Conservation (phyloP, 2,113 vertebrate genomes). For the Apteryx owenii region DNA sequence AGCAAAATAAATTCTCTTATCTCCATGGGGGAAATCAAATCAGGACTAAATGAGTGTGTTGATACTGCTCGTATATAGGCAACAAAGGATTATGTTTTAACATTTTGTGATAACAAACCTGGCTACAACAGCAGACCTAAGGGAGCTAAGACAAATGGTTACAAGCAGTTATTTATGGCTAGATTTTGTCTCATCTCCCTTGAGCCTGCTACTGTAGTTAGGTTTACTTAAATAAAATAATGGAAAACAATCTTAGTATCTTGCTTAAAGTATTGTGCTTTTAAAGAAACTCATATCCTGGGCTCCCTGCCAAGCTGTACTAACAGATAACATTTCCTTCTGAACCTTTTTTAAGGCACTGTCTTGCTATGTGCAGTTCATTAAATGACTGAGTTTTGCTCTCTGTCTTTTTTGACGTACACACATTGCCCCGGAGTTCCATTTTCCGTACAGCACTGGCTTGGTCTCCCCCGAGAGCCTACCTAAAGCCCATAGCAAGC, state of each 20-base stretch:
- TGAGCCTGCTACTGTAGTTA: rapidly evolving
- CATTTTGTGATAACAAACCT: neutral
- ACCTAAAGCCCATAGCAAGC: neutral
- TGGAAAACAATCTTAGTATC: neutral
- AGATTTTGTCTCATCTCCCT: neutral
- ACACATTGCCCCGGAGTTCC: neutral
- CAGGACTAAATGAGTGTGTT: neutral
- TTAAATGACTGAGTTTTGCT: neutral
- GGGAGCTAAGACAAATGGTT: neutral
- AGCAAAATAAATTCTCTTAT: neutral
- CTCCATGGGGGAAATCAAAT: neutral
- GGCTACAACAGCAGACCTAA: neutral
- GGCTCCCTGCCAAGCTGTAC: neutral
- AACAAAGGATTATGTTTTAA: neutral
- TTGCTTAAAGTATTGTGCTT: constrained; percentile 10
- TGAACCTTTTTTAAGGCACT: neutral
- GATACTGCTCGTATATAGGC: neutral
- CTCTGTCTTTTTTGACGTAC: neutral
- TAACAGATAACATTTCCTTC: neutral
- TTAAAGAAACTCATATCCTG: neutral
- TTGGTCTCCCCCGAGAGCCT: neutral
- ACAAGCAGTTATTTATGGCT: constrained; percentile 9
- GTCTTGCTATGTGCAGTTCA: neutral
- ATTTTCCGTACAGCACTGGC: neutral
- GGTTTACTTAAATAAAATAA: constrained; percentile 17